These are phyloP conservation scores for Hemichromis elongatus DNA, from an alignment of 2,113 vertebrate genomes.

Conservation along the genomic window DNA sequence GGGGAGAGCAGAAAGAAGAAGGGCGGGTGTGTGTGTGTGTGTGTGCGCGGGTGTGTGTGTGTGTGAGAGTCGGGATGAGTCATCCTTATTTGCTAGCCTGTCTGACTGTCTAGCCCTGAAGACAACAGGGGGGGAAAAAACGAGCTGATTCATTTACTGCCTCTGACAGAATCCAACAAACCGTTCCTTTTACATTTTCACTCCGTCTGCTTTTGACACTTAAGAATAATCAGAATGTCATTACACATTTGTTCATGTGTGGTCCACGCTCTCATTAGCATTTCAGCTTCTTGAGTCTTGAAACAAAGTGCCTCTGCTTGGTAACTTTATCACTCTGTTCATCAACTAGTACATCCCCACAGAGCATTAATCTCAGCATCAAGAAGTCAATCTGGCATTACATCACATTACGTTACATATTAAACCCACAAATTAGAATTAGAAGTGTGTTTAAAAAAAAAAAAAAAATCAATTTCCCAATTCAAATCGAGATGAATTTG, in stretches of 20 bases:
- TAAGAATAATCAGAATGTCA: not conserved
- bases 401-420: not conserved
- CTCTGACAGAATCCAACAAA: not conserved
- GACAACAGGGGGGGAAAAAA: conserved; percentile 8
- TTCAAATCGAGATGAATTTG: not conserved
- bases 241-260: not conserved
- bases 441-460: no score
- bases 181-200: not conserved
- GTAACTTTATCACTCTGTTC: not conserved
- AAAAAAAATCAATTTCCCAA: not conserved
- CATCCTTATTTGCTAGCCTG: conserved; percentile 54
- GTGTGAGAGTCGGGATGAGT: conserved; percentile 56
- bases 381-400: not conserved
- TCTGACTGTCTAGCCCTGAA: conserved; percentile 42
- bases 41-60: not conserved
- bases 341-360: not conserved
- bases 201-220: not conserved
- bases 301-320: not conserved
- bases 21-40: not conserved
- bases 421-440: no score
- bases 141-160: conserved; percentile 32
- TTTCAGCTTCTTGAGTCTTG: not conserved
- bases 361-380: not conserved
- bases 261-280: not conserved
- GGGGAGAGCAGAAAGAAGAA: not conserved